Evolutionary conservation across 2,797 vertebrate species (phyloP), one percentile per base, ranked within the genome.

Genomic region (Hapalemur alaotrensis): DNA sequence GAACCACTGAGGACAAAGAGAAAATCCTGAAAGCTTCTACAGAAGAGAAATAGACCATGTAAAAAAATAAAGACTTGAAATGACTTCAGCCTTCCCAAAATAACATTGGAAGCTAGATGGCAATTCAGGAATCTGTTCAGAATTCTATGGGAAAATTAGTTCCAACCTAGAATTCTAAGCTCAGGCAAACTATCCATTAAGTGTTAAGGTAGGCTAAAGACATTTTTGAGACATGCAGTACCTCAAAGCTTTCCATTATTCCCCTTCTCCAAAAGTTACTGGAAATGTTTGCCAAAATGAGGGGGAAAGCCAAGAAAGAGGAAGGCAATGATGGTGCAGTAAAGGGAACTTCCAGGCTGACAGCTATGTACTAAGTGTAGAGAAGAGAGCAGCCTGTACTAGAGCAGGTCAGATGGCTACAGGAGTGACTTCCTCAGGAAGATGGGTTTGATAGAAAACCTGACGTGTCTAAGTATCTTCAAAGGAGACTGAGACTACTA

Each of bases 241-340:
- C 41, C 25, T 91, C 52, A 25, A 14, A 32, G 9, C 54, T 75
- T 67, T 69, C 7, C 5, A 30, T 79, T n/a, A 85, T 69, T 88
- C 25, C 35, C n/a, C 9, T 84, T 93, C 20, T 79, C 50, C 52
- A 38, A 63, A 89, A 76, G 8, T 85, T 70, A 80, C 79, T 91
- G 48, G 43, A 89, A 81, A 79, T 92, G 43, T 92, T 95, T 94
- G 65, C 61, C 38, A 72, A 81, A 84, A 61, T 63, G 69, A 78
- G 67, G 57, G 59, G 23, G 15, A 80, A 75, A 84, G 32, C 43
- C 38, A 63, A 75, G 50, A 82, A n/a, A 63, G 17, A 59, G 52
- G 46, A 80, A 94, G 30, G 38, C 32, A 85, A 25, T 61, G 84
- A 35, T 20, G 82, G 63, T n/a, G 78, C n/a, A 30, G 43, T 41